These are phyloP conservation scores for Heloderma charlesbogerti DNA, from an alignment of 2,113 vertebrate genomes.

Conservation along the genomic window DNA sequence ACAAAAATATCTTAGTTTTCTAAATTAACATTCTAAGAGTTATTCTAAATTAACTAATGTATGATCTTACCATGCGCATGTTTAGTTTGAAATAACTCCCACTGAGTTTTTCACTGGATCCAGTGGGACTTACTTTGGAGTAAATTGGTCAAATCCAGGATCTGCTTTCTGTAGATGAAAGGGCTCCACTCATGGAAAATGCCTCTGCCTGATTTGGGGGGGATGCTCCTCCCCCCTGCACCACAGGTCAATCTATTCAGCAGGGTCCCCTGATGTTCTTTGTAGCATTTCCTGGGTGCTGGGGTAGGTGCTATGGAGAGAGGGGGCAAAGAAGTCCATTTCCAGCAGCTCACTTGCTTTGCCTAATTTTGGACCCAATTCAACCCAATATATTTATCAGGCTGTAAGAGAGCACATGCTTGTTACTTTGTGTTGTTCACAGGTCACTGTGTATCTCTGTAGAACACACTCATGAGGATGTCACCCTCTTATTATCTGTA, in stretches of 20 bases:
- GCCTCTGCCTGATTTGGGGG: no score
- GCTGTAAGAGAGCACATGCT: neutral
- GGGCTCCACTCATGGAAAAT: no score
- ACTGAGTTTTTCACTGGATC: neutral
- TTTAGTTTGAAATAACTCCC: neutral
- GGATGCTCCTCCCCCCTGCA: no score
- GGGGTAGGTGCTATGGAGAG: no score
- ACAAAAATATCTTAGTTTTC: neutral
- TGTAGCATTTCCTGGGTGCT: no score
- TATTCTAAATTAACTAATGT: neutral
- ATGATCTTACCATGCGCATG: neutral
- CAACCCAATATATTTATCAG: neutral
- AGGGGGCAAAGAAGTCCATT: no score
- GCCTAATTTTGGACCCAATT: no score
- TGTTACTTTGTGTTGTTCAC: neutral
- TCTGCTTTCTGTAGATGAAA: no score
- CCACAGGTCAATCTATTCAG: no score
- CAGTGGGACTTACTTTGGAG: neutral
- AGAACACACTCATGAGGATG: neutral
- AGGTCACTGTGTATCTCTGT: neutral
- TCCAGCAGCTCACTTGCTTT: no score
- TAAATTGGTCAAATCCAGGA: neutral
- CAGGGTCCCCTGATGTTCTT: no score
- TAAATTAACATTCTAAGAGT: slow-evolving; percentile 8
- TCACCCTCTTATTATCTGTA: neutral